phyloP scores from a whole-genome alignment of 2,113 vertebrate species.

The Macaca nemestrina region DNA sequence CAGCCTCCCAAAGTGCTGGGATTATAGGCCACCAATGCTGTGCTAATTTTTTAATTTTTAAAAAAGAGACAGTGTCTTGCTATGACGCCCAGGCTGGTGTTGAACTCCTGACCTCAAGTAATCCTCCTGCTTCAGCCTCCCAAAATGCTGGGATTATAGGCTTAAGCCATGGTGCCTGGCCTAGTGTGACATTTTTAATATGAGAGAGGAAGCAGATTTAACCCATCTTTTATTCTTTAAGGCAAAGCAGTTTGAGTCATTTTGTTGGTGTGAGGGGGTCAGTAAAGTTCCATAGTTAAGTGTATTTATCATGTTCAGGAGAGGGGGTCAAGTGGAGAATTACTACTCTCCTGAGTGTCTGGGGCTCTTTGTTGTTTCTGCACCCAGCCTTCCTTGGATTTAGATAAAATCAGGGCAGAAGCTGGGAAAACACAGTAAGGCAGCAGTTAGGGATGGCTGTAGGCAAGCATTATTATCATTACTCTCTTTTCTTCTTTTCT shows the following conservation, averaged over 20 bases:
- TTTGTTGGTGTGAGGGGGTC: background rate
- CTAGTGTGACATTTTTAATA: background rate
- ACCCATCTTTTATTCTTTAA: slow-evolving; percentile 23
- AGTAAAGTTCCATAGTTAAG: background rate
- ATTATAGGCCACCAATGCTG: too few relatives aligned
- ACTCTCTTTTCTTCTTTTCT: background rate
- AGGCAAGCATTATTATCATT: background rate
- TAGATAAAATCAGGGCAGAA: background rate
- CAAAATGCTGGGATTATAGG: too few relatives aligned
- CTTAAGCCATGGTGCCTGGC: too few relatives aligned
- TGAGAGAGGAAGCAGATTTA: background rate
- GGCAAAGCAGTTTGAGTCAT: slow-evolving; percentile 30
- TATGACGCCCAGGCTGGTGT: too few relatives aligned
- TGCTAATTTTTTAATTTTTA: too few relatives aligned
- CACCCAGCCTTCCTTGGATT: background rate
- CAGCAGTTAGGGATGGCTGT: background rate
- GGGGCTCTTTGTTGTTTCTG: background rate
- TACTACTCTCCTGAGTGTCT: background rate
- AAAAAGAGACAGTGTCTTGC: too few relatives aligned
- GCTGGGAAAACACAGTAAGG: background rate
- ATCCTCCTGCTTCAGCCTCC: too few relatives aligned
- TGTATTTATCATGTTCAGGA: background rate
- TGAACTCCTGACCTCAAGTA: too few relatives aligned
- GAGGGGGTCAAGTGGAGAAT: background rate
- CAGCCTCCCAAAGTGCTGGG: too few relatives aligned